Evolutionary conservation across 30 jellyfish, hydroid and myxozoan species (phyloP), one percentile per base, ranked within the genome.

Genomic region (Hydra vulgaris): DNA sequence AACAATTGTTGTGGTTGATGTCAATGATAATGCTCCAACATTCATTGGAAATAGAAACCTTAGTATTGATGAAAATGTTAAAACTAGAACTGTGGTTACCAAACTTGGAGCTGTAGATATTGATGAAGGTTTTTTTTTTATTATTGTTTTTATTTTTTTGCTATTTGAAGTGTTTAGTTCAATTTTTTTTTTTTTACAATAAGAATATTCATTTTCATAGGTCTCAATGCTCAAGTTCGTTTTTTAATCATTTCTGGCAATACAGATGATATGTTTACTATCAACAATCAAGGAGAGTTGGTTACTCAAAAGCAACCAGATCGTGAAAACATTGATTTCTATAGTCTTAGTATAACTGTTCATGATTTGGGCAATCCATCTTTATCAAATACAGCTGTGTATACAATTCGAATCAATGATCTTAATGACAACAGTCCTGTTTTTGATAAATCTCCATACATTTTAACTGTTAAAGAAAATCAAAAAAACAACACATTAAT

Each of bases 191-290:
- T 71, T 71, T 15, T 21, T 71, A 18, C 12, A 21, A 71, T 21
- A 18, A 71, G 21, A 71, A 71, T 15, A 16, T 15, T 15, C 56
- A 7, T 4, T 73, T 52, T 76, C 15, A 7, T 23, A 79, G 86
- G 86, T 79, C 66, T 79, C 7, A 79, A 79, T 25, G 55, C 27
- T 68, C 56, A 54, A 69, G 55, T 67, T 12, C 86, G 96, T 19
- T 91, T 86, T 85, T 74, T 84, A 79, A 86, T 91, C 0, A 27
- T 67, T n/a, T 78, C 83, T 76, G 98, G 98, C 21, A 91, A 91
- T 74, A 1, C 23, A 16, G 92, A 86, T 15, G 66, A 66, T 66
- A 84, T 82, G 1, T 91, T 91, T 83, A 82, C 77, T 55, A 83
- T 91, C 8, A 88, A 82, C 76, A 86, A 80, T 40, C 12, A 26